These are phyloP conservation scores for Drosophila lacicola DNA, from an alignment of 2,888 invertebrate species.

Conservation along the genomic window DNA sequence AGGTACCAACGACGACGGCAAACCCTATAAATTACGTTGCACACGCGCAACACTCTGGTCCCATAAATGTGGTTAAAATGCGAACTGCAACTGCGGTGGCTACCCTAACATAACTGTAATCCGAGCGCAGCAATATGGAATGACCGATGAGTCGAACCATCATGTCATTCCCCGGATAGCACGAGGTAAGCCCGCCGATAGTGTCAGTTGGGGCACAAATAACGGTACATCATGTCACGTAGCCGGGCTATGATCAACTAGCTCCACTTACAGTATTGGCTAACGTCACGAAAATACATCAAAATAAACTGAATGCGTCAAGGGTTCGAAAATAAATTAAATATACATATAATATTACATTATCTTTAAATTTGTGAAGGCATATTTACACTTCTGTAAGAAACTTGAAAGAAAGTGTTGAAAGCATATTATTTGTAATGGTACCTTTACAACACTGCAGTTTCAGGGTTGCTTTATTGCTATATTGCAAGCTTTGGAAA, in stretches of 20 bases:
- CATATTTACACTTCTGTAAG: too few species aligned
- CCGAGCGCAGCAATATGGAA: conserved; percentile 57
- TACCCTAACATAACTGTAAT: conserved; percentile 60
- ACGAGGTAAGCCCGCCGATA: neutral
- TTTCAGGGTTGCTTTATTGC: too few species aligned
- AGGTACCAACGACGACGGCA: conserved; percentile 29
- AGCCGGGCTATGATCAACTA: conserved; percentile 9
- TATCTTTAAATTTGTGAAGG: neutral
- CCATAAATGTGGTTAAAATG: conserved; percentile 52
- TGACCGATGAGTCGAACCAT: conserved; percentile 40
- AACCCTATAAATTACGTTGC: conserved; percentile 39
- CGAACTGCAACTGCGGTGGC: conserved; percentile 17
- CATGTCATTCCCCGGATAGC: too few species aligned
- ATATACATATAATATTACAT: neutral
- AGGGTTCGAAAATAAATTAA: neutral
- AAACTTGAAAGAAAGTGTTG: too few species aligned
- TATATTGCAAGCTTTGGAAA: too few species aligned
- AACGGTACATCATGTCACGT: conserved; percentile 8
- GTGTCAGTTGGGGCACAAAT: conserved; percentile 3
- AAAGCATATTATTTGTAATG: too few species aligned
- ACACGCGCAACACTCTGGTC: conserved; percentile 23
- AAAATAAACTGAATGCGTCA: neutral
- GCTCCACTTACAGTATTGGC: conserved; percentile 2
- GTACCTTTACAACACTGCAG: too few species aligned
- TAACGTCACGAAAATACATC: neutral